A percentile compares a stretch with the other conserved stretches of the same genome.
Evolutionary conservation across 2,797 vertebrate genomes (phyloP).

Genomic region (Sciurus vulgaris): DNA sequence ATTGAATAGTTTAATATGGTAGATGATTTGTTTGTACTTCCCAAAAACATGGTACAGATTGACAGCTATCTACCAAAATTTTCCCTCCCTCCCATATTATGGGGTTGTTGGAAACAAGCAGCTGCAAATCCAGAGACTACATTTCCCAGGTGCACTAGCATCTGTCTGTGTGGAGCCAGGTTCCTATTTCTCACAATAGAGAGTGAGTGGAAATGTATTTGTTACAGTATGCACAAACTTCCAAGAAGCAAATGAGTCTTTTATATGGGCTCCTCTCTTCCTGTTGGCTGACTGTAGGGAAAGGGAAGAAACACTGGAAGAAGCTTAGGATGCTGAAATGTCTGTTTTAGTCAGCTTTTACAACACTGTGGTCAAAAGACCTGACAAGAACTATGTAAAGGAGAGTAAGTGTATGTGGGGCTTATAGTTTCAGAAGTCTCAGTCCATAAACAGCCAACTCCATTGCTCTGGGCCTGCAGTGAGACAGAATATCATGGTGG

Average conservation of each 20-base stretch:
- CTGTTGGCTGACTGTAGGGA: not conserved
- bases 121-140: not conserved
- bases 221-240: not conserved
- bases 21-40: not conserved
- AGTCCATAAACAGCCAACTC: no score
- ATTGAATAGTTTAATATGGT: not conserved
- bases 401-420: no score
- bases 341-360: no score
- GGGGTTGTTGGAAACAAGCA: not conserved
- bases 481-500: no score
- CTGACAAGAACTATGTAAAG: no score
- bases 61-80: not conserved
- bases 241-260: not conserved
- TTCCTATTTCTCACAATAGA: not conserved
- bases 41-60: not conserved
- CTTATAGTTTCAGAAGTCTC: no score
- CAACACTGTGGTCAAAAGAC: no score
- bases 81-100: not conserved
- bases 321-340: not conserved
- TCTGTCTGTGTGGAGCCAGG: not conserved
- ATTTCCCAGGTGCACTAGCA: not conserved
- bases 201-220: not conserved
- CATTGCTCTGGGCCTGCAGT: no score
- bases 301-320: not conserved
- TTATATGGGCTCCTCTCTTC: not conserved